A percentile compares a stretch with the other conserved stretches of the same genome.
Evolutionary conservation across 2,797 vertebrate species (phyloP).

Genomic region (Spinibarbus caldwelli): DNA sequence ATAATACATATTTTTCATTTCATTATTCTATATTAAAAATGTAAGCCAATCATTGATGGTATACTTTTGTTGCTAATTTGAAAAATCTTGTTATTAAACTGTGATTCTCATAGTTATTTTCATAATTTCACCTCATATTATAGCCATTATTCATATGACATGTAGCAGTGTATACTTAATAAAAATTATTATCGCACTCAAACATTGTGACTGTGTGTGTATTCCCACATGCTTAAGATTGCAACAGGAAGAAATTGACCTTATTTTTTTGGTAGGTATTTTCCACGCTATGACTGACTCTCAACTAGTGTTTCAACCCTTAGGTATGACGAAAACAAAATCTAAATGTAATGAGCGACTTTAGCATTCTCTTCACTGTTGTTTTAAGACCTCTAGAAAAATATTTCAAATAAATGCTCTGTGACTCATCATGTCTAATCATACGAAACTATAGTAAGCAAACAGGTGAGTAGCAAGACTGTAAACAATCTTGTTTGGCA

Average conservation of each 20-base stretch:
- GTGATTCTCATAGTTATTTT: background rate
- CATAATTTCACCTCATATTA: background rate
- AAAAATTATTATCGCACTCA: background rate
- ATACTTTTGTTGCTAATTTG: background rate
- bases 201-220: background rate
- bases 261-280: background rate
- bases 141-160: background rate
- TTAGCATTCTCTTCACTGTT: background rate
- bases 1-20: background rate
- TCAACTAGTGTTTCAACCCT: background rate
- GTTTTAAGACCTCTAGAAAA: background rate
- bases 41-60: background rate
- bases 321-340: background rate
- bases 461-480: background rate
- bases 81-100: background rate
- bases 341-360: background rate
- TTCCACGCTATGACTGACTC: background rate
- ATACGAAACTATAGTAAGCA: background rate
- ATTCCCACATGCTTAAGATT: background rate
- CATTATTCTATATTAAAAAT: background rate
- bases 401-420: background rate
- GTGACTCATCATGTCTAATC: conserved; percentile 3
- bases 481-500: background rate
- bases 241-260: background rate
- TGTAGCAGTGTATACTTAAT: conserved; percentile 14